Evolutionary conservation across 1,140 invertebrate species (phyloP), one percentile per base, ranked within the genome.

Genomic region (Pseudomyrmex sp.): DNA sequence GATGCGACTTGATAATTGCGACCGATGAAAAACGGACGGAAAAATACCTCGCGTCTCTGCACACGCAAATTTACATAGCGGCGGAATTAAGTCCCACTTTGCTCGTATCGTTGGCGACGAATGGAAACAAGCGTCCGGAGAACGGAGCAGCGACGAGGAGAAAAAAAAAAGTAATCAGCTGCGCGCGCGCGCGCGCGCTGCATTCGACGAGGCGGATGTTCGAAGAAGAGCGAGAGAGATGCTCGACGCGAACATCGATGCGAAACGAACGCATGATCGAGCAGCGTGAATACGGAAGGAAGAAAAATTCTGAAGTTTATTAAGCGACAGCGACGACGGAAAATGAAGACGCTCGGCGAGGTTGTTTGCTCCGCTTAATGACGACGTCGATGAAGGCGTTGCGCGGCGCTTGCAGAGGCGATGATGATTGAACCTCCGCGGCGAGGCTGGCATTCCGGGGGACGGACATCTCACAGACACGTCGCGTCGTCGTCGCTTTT

Each of bases 351-450:
- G 66, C 76, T 59, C 65, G 44, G 59, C 35, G 66, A 15, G 48
- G 66, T 80, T 80, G 76, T 80, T 80, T 80, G 76, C 66, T 61
- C 44, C 76, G 54, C 54, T 80, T 80, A 61, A 80, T 72, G 76
- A 80, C n/a, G 76, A 80, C n/a, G 46, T 59, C 44, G 66, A 35
- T 5, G 35, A 35, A 54, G 15, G n/a, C 54, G 54, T 35, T 56
- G 66, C 18, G 13, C 69, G 44, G 3, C 65, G 58, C 69, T 79
- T 50, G 20, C 5, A 48, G 35, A 58, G 59, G 44, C 44, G 66
- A 50, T 59, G 66, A 50, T 59, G 76, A 80, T 79, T 70, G 44
- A 79, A 58, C 48, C 44, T 15, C 73, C 18, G 18, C 18, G 18
- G 13, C 61, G 20, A 13, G 15, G 23, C 26, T 15, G 26, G 74